Conservation (phyloP, 2,113 vertebrate genomes). For the Catagonus wagneri region DNA sequence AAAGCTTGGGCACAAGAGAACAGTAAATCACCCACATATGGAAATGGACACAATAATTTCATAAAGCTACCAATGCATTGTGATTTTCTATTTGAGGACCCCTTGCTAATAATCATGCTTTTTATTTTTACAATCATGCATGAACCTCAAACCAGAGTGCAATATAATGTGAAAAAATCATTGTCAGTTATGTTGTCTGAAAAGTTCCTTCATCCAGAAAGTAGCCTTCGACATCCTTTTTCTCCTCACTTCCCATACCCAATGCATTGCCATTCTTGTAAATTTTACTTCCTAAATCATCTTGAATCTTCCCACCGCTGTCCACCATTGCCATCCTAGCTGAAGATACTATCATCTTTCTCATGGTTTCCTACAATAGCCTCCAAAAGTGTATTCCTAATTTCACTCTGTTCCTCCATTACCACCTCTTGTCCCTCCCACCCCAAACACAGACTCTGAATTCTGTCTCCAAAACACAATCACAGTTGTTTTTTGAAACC, state of each 20-base stretch:
- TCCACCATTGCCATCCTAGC: not conserved
- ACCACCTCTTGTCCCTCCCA: rapidly evolving
- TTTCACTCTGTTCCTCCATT: not conserved
- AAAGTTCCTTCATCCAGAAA: not conserved
- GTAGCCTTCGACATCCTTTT: not conserved
- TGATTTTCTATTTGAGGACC: not conserved
- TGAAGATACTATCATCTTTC: not conserved
- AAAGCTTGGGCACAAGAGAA: not conserved
- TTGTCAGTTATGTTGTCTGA: not conserved
- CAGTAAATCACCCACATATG: not conserved
- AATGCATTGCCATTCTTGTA: not conserved
- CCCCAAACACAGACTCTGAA: not conserved
- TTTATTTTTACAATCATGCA: not conserved
- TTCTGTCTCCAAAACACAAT: not conserved
- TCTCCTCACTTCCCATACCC: not conserved
- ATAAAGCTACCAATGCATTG: not conserved
- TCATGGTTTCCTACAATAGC: not conserved
- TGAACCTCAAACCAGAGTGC: not conserved
- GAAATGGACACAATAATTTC: not conserved
- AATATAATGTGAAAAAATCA: not conserved
- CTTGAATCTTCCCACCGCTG: not conserved
- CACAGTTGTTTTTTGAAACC: not conserved
- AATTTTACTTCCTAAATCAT: not conserved
- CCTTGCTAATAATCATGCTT: not conserved
- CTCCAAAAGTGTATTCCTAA: not conserved